Percentiles rank a stretch among this genome's conserved stretches.
These are phyloP conservation scores for Pandemis heparana DNA, from an alignment of 2,888 invertebrate genomes.

Conservation along the genomic window DNA sequence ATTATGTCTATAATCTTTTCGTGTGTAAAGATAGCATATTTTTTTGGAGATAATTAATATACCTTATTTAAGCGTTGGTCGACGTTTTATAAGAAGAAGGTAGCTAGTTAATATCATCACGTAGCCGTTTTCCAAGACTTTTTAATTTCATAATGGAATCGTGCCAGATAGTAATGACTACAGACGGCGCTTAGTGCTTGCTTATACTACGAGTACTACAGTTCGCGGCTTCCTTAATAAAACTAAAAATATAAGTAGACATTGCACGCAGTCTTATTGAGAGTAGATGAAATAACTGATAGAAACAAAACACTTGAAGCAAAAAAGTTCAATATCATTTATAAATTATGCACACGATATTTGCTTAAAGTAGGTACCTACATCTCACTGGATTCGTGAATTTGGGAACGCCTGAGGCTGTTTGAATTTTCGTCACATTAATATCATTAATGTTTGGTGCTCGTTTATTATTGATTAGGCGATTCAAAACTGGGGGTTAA, in stretches of 20 bases:
- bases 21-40: slow-evolving; percentile 11
- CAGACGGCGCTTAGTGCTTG: not conserved
- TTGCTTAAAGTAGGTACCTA: not conserved
- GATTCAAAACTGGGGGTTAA: not conserved
- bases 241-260: not conserved
- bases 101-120: not conserved
- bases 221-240: no score
- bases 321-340: not conserved
- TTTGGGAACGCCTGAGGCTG: not conserved
- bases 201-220: no score
- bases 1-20: slow-evolving; percentile 12
- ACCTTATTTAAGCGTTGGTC: not conserved
- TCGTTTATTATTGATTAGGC: not conserved
- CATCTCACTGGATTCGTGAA: not conserved
- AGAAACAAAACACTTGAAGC: not conserved
- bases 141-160: slow-evolving; percentile 14
- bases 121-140: slow-evolving; percentile 2
- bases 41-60: not conserved
- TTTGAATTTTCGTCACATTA: slow-evolving; percentile 1
- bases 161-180: slow-evolving; percentile 10
- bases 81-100: not conserved
- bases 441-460: not conserved
- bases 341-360: not conserved
- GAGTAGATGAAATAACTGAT: not conserved
- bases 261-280: not conserved